Evolutionary conservation across 2,888 invertebrate genomes (phyloP).

Genomic region (Carabus problematicus): DNA sequence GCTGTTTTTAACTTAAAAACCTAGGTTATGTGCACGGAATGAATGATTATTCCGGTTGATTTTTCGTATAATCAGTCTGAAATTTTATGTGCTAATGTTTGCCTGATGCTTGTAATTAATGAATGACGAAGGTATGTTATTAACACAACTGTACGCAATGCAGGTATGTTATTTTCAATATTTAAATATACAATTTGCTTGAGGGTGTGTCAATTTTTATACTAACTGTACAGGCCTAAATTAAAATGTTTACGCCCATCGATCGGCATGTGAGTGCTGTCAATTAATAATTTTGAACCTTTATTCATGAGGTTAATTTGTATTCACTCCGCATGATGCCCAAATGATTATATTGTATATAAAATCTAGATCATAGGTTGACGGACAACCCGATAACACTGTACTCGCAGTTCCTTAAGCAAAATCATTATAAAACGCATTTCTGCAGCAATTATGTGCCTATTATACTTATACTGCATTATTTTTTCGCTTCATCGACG

Average conservation of each 20-base stretch:
- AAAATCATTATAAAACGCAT: too few species aligned
- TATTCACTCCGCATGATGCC: slow-evolving; percentile 38
- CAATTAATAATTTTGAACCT: slow-evolving; percentile 50
- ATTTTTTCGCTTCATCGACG: too few species aligned
- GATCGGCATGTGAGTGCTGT: slow-evolving; percentile 47
- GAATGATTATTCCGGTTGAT: slow-evolving; percentile 34
- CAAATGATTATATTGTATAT: slow-evolving; percentile 29
- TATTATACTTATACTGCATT: too few species aligned
- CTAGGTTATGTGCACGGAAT: slow-evolving; percentile 41
- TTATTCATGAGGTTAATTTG: slow-evolving; percentile 52
- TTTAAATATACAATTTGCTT: slow-evolving; percentile 17
- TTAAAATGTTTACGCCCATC: slow-evolving; percentile 47
- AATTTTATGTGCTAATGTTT: too few species aligned
- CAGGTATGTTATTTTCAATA: slow-evolving; percentile 28
- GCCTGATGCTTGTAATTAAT: slow-evolving; percentile 15
- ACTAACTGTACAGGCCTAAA: slow-evolving; percentile 43
- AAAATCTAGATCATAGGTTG: too few species aligned
- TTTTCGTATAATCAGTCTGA: slow-evolving; percentile 2
- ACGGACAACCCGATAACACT: too few species aligned
- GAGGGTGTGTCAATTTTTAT: slow-evolving; percentile 43
- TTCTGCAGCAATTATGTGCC: too few species aligned
- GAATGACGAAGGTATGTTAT: slow-evolving; percentile 19
- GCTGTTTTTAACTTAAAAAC: slow-evolving; percentile 39
- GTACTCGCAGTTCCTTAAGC: too few species aligned
- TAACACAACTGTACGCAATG: slow-evolving; percentile 12